Evolutionary conservation across 1,140 invertebrate genomes (phyloP), one percentile per base, ranked within the genome.

Genomic region (Drosophila lacteicornis): DNA sequence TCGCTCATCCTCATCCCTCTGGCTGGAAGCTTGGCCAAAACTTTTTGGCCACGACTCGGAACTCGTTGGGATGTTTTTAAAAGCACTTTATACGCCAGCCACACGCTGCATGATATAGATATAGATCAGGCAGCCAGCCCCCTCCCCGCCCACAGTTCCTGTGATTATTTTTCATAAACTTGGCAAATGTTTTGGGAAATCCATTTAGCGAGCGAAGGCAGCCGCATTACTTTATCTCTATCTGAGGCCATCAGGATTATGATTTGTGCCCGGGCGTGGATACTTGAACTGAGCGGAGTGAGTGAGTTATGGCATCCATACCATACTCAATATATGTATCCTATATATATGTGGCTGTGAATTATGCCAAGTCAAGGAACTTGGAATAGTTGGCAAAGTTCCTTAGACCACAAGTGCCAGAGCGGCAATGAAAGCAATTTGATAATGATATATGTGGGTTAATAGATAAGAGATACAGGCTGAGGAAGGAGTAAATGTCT

Each of bases 151-250:
- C 55, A 61, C 58, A 17, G 50, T 59, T 59, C 62, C 70, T 78
- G 69, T 88, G 83, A 86, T 87, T 88, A 86, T 87, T 83, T 87
- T 87, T 87, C 83, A 88, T 87, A 87, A 87, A 87, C 80, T 87
- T 87, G 83, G 83, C 83, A 87, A 87, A 87, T 87, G 83, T 55
- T 87, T 75, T 70, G 80, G 71, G 77, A 87, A 87, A 87, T 88
- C 83, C 84, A 87, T 87, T 87, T 84, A 88, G 80, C 77, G 66
- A 67, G 60, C 43, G 27, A 75, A 55, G 77, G 77, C 73, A 78
- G 80, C 67, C 80, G 84, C 83, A 88, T 88, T 87, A 88, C 84
- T 86, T 88, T 87, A 87, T 87, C 84, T 88, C 71, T 88, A 87
- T 87, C 83, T 80, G 62, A 49, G 67, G 63, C 73, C 77, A 87